phyloP scores from a whole-genome alignment of 1,140 invertebrate species.

The Colletes gigas region DNA sequence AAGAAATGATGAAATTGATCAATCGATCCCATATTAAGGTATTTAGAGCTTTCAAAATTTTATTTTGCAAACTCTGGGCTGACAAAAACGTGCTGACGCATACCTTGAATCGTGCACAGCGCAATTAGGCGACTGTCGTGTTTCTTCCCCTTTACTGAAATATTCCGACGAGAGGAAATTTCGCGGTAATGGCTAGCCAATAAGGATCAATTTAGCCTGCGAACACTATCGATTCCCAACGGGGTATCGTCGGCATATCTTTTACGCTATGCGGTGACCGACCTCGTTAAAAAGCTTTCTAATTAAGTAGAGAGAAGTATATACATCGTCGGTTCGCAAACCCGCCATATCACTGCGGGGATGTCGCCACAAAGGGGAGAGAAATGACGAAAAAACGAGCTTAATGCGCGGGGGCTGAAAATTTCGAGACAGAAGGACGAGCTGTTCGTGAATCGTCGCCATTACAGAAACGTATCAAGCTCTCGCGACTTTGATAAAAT shows the following conservation, averaged over 20 bases:
- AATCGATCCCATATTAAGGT: too few species aligned
- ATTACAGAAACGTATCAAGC: too few species aligned
- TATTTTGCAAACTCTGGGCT: too few species aligned
- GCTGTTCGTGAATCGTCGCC: neutral
- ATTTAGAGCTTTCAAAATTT: too few species aligned
- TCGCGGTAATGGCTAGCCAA: constrained; percentile 18
- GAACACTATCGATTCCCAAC: constrained; percentile 57
- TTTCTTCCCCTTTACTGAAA: neutral
- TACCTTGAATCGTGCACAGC: too few species aligned
- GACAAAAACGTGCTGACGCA: neutral
- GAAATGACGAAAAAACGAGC: constrained; percentile 2
- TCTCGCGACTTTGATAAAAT: too few species aligned
- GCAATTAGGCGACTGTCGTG: neutral
- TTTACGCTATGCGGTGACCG: constrained; percentile 33
- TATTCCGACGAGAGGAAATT: neutral
- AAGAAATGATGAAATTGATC: too few species aligned
- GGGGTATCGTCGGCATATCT: constrained; percentile 43
- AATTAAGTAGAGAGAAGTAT: constrained; percentile 62
- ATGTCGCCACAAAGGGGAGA: neutral
- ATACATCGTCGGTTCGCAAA: neutral
- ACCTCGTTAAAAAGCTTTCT: constrained; percentile 73
- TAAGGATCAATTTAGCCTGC: constrained; percentile 37
- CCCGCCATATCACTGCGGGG: neutral
- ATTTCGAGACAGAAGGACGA: neutral
- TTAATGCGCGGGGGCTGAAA: neutral